Percentiles rank a stretch among this genome's conserved stretches.
phyloP scores from a whole-genome alignment of 2,888 invertebrate species.

The Mythimna vitellina region DNA sequence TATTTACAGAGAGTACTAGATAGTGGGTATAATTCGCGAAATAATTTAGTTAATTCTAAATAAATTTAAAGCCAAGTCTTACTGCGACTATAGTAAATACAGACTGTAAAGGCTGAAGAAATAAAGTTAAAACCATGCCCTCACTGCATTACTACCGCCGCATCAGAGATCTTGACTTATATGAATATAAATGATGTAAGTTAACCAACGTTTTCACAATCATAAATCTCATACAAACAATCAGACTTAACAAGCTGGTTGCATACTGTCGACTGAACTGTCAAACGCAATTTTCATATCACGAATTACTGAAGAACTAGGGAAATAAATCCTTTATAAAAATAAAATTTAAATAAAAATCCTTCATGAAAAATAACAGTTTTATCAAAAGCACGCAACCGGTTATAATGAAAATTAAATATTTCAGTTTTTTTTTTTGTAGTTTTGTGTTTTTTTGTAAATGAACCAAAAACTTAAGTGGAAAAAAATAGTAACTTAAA shows the following conservation, averaged over 20 bases:
- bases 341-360: constrained; percentile 23
- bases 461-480: constrained; percentile 65
- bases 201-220: constrained; percentile 54
- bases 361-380: constrained; percentile 47
- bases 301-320: constrained; percentile 45
- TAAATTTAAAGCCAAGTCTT: constrained; percentile 49
- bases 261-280: constrained; percentile 70
- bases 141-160: constrained; percentile 31
- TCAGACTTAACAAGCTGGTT: constrained; percentile 72
- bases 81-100: constrained; percentile 33
- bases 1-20: constrained; percentile 83
- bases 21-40: constrained; percentile 86
- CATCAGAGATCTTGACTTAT: constrained; percentile 41
- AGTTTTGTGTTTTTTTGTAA: constrained; percentile 59
- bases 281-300: constrained; percentile 53
- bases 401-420: constrained; percentile 49
- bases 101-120: neutral
- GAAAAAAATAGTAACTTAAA: constrained; percentile 64
- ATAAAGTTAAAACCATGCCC: neutral
- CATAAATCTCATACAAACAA: constrained; percentile 68
- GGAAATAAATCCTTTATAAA: constrained; percentile 47
- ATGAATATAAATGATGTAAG: constrained; percentile 56
- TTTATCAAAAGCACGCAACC: constrained; percentile 68
- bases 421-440: constrained; percentile 56
- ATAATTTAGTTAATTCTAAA: constrained; percentile 81